Evolutionary conservation across 2,888 invertebrate species (phyloP).

Genomic region (Marasmarcha lunaedactyla): DNA sequence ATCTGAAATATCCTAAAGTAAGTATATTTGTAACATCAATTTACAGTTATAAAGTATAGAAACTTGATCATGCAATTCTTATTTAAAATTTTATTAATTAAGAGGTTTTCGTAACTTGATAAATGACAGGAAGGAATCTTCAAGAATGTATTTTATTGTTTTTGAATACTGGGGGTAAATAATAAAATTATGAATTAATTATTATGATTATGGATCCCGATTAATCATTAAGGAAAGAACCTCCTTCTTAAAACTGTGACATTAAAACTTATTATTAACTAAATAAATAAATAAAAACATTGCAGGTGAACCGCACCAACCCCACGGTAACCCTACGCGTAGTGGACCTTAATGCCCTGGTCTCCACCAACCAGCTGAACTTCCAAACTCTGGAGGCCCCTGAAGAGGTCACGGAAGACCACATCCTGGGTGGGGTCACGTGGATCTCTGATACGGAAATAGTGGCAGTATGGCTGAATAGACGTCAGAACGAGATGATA

Average conservation of each 20-base stretch:
- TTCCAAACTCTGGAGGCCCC: constrained; percentile 52
- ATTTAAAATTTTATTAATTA: too few relatives aligned
- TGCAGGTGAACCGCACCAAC: constrained; percentile 76
- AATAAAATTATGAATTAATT: too few relatives aligned
- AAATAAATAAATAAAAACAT: too few relatives aligned
- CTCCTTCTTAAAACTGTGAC: too few relatives aligned
- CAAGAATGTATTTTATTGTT: too few relatives aligned
- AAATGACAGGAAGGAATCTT: too few relatives aligned
- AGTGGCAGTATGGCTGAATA: constrained; percentile 84
- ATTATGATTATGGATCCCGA: too few relatives aligned
- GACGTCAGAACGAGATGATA: constrained; percentile 81
- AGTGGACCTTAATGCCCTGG: constrained; percentile 55
- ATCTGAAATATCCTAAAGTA: constrained; percentile 79
- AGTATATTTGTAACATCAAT: constrained; percentile 6
- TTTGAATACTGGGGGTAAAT: too few relatives aligned
- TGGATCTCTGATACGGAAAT: constrained; percentile 79
- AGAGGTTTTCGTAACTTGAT: too few relatives aligned
- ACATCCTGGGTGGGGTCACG: constrained; percentile 76
- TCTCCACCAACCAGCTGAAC: constrained; percentile 20
- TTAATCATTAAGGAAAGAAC: too few relatives aligned
- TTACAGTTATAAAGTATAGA: not conserved
- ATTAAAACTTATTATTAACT: too few relatives aligned
- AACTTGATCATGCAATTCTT: too few relatives aligned
- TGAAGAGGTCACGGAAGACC: constrained; percentile 67
- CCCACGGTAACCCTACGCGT: constrained; percentile 77